Base-by-base conservation (phyloP, 2,797 vertebrate genomes). In the Pterois miles region DNA sequence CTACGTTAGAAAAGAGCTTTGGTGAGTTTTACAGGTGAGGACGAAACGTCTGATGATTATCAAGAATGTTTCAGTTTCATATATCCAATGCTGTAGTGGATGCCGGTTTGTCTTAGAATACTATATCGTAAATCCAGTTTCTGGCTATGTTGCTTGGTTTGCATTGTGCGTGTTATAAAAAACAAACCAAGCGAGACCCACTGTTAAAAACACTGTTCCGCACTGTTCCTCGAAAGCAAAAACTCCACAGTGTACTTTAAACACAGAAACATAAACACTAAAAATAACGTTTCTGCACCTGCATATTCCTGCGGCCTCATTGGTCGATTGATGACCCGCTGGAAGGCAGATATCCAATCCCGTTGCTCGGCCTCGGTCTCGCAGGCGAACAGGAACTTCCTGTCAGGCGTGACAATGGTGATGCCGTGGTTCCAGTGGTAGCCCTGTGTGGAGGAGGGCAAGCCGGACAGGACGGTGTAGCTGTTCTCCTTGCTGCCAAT, bases 251-350 rank as follows among this genome's bases (percentile, higher is more conserved):
- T 33, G 27, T 34, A 18, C 40, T 43, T 43, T 40, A 36, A 58
- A 29, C 18, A 33, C 6, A 18, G 8, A 8, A 56, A 33, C 11
- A 56, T 20, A 13, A 54, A 77, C 31, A 50, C 1, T 18, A 8
- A 9, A 25, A 53, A 53, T 27, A 54, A 3, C 2, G 4, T 20
- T 16, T 14, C 6, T 11, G 0, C 59, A 98, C 98, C 98, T 95
- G 98, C 98, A 0, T 98, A 99, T 89, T 99, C 98, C 94, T 99
- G 98, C 3, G 98, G 98, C 90, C 98, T 95, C 98, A 99, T 99
- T 0, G 98, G 97, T 69, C 97, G 91, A 88, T 97, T 97, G 59
- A 99, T 97, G 43, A 98, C 96, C 65, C 96, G 96, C 94, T 97
- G 96, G 29, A 99, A 97, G 43, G 97, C 96, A 0, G 94, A 92